These are phyloP conservation scores for Diarsia rubi DNA, from an alignment of 2,888 invertebrate genomes.

Conservation along the genomic window DNA sequence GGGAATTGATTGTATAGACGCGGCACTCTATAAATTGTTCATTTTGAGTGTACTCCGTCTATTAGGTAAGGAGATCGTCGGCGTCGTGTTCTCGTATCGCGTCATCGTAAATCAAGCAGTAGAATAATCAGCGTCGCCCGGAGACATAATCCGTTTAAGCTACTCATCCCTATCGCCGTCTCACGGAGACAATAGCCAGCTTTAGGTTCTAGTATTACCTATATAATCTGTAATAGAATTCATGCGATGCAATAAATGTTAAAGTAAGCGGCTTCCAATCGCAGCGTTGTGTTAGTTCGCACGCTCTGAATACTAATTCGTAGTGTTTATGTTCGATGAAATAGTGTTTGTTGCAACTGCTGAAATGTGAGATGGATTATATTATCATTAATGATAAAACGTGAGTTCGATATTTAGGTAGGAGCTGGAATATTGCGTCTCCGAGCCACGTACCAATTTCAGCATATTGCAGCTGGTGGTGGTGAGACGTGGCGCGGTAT, in stretches of 20 bases:
- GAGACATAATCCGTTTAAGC: conserved; percentile 87
- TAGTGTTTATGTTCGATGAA: conserved; percentile 59
- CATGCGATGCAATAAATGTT: conserved; percentile 79
- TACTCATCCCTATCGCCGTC: conserved; percentile 85
- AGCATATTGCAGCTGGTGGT: conserved; percentile 86
- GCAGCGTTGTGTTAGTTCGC: conserved; percentile 81
- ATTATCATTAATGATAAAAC: conserved; percentile 64
- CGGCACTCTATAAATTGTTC: conserved; percentile 85
- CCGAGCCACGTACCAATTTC: conserved; percentile 86
- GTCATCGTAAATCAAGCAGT: conserved; percentile 89
- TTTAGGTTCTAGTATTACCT: conserved; percentile 73
- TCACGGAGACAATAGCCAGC: conserved; percentile 84
- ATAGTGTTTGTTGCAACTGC: conserved; percentile 58
- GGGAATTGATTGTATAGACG: conserved; percentile 83
- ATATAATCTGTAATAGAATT: conserved; percentile 73
- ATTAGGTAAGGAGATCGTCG: conserved; percentile 83
- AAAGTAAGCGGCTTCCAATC: conserved; percentile 77
- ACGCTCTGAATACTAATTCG: conserved; percentile 74
- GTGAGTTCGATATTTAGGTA: conserved; percentile 62
- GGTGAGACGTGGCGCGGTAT: conserved; percentile 76
- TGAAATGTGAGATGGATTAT: conserved; percentile 62
- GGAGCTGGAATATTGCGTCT: conserved; percentile 75
- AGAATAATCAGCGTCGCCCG: conserved; percentile 87
- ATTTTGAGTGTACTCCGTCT: conserved; percentile 79
- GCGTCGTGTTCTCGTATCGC: conserved; percentile 80